Conservation (phyloP, 2,888 invertebrate species). For the Acrobasis repandana region DNA sequence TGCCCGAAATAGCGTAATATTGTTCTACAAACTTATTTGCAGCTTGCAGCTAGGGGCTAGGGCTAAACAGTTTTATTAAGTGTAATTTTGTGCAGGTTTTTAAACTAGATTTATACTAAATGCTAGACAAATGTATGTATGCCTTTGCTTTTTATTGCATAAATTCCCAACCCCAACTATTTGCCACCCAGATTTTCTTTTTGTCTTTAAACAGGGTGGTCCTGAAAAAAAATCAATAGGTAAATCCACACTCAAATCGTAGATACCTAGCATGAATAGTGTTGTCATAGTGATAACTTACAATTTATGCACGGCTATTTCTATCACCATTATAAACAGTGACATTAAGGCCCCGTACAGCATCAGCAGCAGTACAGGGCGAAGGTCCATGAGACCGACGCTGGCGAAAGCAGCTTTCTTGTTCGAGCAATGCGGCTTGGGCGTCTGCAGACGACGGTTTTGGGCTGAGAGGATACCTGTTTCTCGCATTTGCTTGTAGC, state of each 20-base stretch:
- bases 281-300: constrained; percentile 33
- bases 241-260: not conserved
- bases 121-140: no score
- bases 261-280: no score
- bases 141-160: not conserved
- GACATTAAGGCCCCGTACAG: constrained; percentile 61
- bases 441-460: constrained; percentile 46
- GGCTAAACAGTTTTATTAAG: no score
- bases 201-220: constrained; percentile 6
- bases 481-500: constrained; percentile 81
- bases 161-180: constrained; percentile 7
- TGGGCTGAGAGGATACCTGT: constrained; percentile 74
- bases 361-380: constrained; percentile 69
- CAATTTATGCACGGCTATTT: constrained; percentile 47
- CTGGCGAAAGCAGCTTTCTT: constrained; percentile 64
- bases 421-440: constrained; percentile 54
- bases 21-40: no score
- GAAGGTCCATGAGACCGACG: constrained; percentile 72
- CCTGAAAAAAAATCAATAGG: not conserved
- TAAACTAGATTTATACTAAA: no score
- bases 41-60: no score
- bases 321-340: constrained; percentile 41
- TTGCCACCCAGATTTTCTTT: constrained; percentile 1
- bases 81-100: no score
- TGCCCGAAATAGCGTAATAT: no score